phyloP scores from a whole-genome alignment of 2,113 vertebrate species.

The Prochilodus magdalenae region DNA sequence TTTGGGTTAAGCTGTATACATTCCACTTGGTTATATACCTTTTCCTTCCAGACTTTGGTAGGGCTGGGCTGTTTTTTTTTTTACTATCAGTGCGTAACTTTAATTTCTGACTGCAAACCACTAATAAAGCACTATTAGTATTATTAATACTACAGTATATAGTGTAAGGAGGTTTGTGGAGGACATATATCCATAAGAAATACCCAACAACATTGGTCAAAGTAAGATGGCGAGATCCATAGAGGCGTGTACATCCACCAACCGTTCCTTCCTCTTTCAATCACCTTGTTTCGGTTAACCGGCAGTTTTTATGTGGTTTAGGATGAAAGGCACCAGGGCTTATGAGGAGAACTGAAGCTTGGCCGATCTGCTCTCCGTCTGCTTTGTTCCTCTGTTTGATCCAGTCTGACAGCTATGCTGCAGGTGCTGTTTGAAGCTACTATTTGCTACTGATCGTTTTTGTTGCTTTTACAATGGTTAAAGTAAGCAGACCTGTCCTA shows the following conservation, averaged over 20 bases:
- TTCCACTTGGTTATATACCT: too few species aligned
- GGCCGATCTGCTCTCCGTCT: conserved; percentile 26
- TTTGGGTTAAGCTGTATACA: too few species aligned
- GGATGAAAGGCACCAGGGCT: conserved; percentile 23
- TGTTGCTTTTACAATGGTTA: conserved; percentile 9
- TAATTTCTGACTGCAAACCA: too few species aligned
- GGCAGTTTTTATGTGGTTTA: conserved; percentile 37
- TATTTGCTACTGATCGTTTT: conserved; percentile 2
- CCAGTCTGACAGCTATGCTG: conserved; percentile 24
- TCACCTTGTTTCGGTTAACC: conserved; percentile 8
- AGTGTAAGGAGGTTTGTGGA: too few species aligned
- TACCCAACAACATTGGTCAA: background rate
- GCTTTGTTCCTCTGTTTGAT: conserved; percentile 44
- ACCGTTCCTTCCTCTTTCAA: background rate
- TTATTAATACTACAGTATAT: too few species aligned
- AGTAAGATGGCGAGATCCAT: background rate
- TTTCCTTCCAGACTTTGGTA: too few species aligned
- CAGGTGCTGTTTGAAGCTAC: conserved; percentile 9
- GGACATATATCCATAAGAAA: background rate
- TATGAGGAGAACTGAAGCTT: background rate
- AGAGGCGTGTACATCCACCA: background rate
- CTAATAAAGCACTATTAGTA: too few species aligned
- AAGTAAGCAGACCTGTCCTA: conserved; percentile 4
- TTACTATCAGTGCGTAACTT: too few species aligned
- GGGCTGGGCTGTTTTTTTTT: too few species aligned